These are phyloP conservation scores for Ivindomyrus marchei DNA, from an alignment of 2,113 vertebrate species.

Conservation along the genomic window DNA sequence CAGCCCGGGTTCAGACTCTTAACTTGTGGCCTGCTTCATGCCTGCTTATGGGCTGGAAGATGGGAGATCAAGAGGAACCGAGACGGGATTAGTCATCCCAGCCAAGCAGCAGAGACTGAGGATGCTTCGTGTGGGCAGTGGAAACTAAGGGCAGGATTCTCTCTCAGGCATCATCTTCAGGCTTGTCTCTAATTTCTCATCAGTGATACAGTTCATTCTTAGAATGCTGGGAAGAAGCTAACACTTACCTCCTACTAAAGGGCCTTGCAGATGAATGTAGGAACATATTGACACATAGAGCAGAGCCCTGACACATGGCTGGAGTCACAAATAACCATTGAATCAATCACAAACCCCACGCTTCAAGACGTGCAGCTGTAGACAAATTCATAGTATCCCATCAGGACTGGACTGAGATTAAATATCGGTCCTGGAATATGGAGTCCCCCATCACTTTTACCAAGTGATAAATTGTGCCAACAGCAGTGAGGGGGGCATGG, in stretches of 20 bases:
- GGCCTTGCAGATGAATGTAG: background rate
- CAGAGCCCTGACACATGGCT: background rate
- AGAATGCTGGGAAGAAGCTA: background rate
- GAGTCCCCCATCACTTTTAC: no score
- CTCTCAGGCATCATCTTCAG: background rate
- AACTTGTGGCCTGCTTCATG: background rate
- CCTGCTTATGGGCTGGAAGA: background rate
- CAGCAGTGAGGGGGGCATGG: no score
- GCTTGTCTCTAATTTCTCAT: background rate
- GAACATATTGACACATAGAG: background rate
- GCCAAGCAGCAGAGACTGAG: background rate
- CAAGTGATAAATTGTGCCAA: no score
- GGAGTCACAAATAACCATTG: background rate
- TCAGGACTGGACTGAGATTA: no score
- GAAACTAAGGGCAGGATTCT: background rate
- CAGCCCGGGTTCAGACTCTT: background rate
- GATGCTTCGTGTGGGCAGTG: background rate
- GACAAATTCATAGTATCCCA: background rate
- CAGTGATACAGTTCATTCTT: background rate
- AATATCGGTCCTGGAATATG: no score
- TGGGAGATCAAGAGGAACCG: background rate
- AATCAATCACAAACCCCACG: background rate
- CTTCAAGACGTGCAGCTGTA: background rate
- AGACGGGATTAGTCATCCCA: background rate
- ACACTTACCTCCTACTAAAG: background rate